Conservation (phyloP, 2,113 vertebrate genomes). For the Myxocyprinus asiaticus region DNA sequence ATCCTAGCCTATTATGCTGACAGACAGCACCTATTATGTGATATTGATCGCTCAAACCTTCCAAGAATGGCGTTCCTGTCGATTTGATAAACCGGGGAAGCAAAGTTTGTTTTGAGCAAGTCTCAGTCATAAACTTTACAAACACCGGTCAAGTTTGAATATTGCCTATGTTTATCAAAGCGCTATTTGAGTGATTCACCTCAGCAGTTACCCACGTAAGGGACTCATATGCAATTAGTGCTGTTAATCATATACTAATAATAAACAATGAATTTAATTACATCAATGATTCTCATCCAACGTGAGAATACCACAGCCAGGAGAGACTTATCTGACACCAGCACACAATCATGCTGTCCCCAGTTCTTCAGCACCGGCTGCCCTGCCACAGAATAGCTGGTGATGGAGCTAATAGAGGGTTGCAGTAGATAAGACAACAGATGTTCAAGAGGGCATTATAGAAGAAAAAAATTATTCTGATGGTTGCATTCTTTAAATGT, state of each 20-base stretch:
- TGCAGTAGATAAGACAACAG: slow-evolving; percentile 49
- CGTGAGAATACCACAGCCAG: not conserved
- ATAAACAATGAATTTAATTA: slow-evolving; percentile 36
- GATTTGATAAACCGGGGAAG: slow-evolving; percentile 14
- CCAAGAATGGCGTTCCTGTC: slow-evolving; percentile 8
- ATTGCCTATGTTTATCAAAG: slow-evolving; percentile 22
- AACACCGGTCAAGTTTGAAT: slow-evolving; percentile 6
- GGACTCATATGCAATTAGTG: slow-evolving; percentile 23
- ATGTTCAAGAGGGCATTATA: slow-evolving; percentile 17
- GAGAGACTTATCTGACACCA: slow-evolving; percentile 33
- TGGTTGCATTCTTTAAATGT: not conserved
- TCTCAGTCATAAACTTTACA: slow-evolving; percentile 22
- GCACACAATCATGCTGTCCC: slow-evolving; percentile 34
- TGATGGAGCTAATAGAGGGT: slow-evolving; percentile 50
- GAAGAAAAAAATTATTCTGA: not conserved
- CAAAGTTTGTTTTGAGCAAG: not conserved
- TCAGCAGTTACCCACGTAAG: slow-evolving; percentile 11
- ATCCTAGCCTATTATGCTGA: slow-evolving; percentile 27
- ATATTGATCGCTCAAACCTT: slow-evolving; percentile 31
- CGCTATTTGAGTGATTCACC: slow-evolving; percentile 19
- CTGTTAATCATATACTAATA: slow-evolving; percentile 40
- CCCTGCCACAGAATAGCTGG: slow-evolving; percentile 51
- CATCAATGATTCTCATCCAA: slow-evolving; percentile 9
- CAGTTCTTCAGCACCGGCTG: slow-evolving; percentile 39
- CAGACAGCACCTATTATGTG: slow-evolving; percentile 29